Percentiles rank a stretch among this genome's conserved stretches.
These are phyloP conservation scores for Andrena marginata DNA, from an alignment of 2,888 invertebrate genomes.

Conservation along the genomic window DNA sequence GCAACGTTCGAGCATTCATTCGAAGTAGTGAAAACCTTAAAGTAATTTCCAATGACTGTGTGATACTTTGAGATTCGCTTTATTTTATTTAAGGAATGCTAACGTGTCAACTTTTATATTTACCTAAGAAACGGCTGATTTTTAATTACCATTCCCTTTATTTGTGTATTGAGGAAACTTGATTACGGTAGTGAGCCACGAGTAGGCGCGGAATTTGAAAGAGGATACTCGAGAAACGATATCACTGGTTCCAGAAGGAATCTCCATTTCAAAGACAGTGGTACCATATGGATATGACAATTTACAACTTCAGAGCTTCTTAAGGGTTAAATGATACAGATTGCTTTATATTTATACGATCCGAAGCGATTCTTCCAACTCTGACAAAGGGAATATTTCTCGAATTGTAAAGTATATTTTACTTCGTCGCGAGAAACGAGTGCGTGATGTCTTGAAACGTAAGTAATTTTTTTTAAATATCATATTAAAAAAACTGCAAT, in stretches of 20 bases:
- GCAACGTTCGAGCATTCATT: background rate
- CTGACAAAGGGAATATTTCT: background rate
- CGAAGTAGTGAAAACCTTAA: slow-evolving; percentile 13
- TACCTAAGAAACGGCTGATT: background rate
- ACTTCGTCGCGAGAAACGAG: too few relatives aligned
- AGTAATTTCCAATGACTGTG: slow-evolving; percentile 13
- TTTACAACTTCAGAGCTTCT: slow-evolving; percentile 32
- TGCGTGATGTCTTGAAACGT: too few relatives aligned
- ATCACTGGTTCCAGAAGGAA: slow-evolving; percentile 49
- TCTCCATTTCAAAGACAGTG: slow-evolving; percentile 8
- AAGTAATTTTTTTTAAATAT: too few relatives aligned
- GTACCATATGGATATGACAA: slow-evolving; percentile 30
- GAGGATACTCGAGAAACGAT: slow-evolving; percentile 35
- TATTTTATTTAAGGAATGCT: background rate
- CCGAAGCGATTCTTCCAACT: background rate
- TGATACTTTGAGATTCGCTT: slow-evolving; percentile 12
- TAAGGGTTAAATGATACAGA: slow-evolving; percentile 26
- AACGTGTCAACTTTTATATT: background rate
- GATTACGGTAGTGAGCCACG: background rate
- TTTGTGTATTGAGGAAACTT: background rate
- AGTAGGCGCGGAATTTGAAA: background rate
- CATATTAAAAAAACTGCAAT: too few relatives aligned
- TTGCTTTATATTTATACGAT: slow-evolving; percentile 36
- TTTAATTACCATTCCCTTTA: background rate
- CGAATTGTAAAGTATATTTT: too few relatives aligned